Evolutionary conservation across 2,797 vertebrate genomes (phyloP).

Genomic region (Premnoplex brunnescens): DNA sequence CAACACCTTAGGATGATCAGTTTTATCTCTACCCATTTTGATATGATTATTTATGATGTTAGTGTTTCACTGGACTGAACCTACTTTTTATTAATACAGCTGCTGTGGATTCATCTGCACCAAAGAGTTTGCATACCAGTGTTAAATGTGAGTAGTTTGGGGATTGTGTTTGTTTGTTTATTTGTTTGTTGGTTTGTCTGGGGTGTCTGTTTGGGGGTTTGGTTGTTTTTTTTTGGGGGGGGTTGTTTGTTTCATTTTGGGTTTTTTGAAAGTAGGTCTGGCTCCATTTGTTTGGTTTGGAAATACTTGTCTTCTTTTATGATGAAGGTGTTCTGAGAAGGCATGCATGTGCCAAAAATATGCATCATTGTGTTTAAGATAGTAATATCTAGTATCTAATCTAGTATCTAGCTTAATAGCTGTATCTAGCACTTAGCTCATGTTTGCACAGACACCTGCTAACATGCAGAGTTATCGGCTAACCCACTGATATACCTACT

Average conservation of each 20-base stretch:
- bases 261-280: conserved; percentile 46
- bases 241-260: not conserved
- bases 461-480: not conserved
- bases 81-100: conserved; percentile 70
- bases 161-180: not conserved
- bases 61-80: not conserved
- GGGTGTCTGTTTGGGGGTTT: not conserved
- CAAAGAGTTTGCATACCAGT: conserved; percentile 57
- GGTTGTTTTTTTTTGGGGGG: not conserved
- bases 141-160: conserved; percentile 63
- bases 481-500: not conserved
- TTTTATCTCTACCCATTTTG: not conserved
- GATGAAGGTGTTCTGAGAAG: conserved; percentile 2
- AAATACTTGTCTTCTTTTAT: conserved; percentile 58
- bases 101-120: conserved; percentile 73
- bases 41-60: not conserved
- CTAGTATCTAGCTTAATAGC: not conserved
- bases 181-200: not conserved
- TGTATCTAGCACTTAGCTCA: not conserved
- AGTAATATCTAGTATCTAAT: not conserved
- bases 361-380: not conserved
- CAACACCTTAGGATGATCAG: not conserved
- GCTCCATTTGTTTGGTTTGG: conserved; percentile 64
- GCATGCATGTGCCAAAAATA: not conserved
- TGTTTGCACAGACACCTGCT: not conserved